A percentile compares a stretch with the other conserved stretches of the same genome.
Evolutionary conservation across 2,888 invertebrate species (phyloP).

Genomic region (Ephialtes manifestator): DNA sequence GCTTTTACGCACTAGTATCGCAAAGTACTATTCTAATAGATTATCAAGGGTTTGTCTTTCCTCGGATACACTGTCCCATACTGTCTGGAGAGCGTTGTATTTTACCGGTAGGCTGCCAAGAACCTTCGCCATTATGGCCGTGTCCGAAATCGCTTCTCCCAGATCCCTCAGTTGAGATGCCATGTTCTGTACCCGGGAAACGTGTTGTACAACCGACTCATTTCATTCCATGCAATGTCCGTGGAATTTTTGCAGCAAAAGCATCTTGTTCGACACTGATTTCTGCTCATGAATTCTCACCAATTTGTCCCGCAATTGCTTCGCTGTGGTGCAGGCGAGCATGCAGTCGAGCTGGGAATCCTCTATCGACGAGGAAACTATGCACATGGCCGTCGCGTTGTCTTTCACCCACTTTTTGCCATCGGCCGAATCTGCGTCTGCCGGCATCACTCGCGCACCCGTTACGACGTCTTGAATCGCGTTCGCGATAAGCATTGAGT

Average conservation of each 20-base stretch:
- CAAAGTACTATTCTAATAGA: conserved; percentile 67
- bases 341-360: conserved; percentile 7
- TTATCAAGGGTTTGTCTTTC: conserved; percentile 64
- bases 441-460: neutral
- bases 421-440: neutral
- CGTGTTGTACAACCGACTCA: conserved; percentile 72
- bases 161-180: conserved; percentile 43
- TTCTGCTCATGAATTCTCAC: conserved; percentile 15
- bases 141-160: conserved; percentile 17
- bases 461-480: conserved; percentile 62
- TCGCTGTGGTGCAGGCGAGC: neutral
- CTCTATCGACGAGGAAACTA: too few species aligned
- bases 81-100: conserved; percentile 68
- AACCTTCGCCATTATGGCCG: conserved; percentile 71
- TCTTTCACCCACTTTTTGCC: conserved; percentile 5
- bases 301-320: conserved; percentile 19
- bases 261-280: neutral
- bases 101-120: conserved; percentile 69
- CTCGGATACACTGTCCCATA: conserved; percentile 68
- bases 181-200: conserved; percentile 73
- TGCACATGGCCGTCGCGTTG: conserved; percentile 10
- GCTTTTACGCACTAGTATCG: too few species aligned
- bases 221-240: conserved; percentile 20
- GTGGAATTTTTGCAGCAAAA: neutral
- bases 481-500: conserved; percentile 52